Evolutionary conservation across 30 jellyfish, hydroid and myxozoan species (phyloP), one percentile per base, ranked within the genome.

Genomic region (Turritopsis rubra): DNA sequence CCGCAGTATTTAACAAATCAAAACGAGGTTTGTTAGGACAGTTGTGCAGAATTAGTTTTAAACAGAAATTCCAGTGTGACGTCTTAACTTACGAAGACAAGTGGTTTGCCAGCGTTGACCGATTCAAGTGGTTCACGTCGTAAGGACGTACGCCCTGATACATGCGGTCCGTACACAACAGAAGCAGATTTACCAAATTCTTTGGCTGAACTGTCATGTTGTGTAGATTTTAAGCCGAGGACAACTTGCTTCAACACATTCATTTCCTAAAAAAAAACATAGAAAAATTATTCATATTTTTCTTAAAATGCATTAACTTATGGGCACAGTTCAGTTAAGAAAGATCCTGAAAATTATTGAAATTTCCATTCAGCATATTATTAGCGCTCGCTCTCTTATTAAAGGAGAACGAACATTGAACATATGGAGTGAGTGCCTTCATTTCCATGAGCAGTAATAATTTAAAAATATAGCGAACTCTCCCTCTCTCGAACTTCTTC

Each of bases 121-220:
- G 77, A n/a, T 27, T 68, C 31, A 68, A 68, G 21, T 9, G 28
- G 31, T n/a, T 68, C 77, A n/a, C 30, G 28, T 19, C 30, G 28
- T 1, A 1, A 9, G 28, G 77, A 68, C 9, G 77, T 68, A n/a
- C 77, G 77, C 0, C 30, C 60, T 41, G 60, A 41, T 41, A 41
- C 31, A 68, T 68, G 77, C 30, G 77, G 31, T 68, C 77, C 77
- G 8, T 68, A 68, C 30, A 68, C 30, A 23, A 22, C 19, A 7
- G 77, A 68, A 68, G 77, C 28, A 8, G 77, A n/a, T 68, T 68
- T 68, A 8, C 77, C 77, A n/a, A 27, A 9, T 27, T 68, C 19
- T 23, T 27, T 19, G 8, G 19, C 16, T 27, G 77, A 68, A 8
- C 0, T 27, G 28, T 68, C 77, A 23, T n/a, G 16, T 68, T 68